These are phyloP conservation scores for Heliconius himera DNA, from an alignment of 1,140 invertebrate species.

Conservation along the genomic window DNA sequence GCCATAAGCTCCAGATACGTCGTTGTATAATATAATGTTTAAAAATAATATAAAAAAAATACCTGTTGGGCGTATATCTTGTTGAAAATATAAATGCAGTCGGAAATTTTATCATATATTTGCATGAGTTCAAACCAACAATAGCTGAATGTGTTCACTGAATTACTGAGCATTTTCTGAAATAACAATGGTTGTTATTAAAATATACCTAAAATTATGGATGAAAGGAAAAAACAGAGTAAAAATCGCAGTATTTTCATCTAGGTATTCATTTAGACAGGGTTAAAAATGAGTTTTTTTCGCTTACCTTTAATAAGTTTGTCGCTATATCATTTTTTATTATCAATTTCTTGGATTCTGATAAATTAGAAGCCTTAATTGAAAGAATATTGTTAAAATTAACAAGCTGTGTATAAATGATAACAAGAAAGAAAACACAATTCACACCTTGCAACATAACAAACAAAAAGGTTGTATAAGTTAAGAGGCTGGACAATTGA, in stretches of 20 bases:
- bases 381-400: constrained; percentile 50
- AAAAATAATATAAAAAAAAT: constrained; percentile 16
- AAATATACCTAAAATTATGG: neutral
- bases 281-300: neutral
- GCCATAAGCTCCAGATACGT: too few relatives aligned
- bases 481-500: constrained; percentile 43
- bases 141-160: constrained; percentile 36
- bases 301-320: constrained; percentile 49
- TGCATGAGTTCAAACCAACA: constrained; percentile 72
- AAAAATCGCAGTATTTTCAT: neutral
- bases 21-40: neutral
- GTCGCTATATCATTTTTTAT: constrained; percentile 39
- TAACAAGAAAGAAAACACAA: constrained; percentile 47
- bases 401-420: constrained; percentile 53
- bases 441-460: constrained; percentile 58
- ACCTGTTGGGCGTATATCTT: constrained; percentile 65
- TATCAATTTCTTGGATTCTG: constrained; percentile 34
- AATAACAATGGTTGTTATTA: constrained; percentile 38
- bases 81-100: constrained; percentile 60
- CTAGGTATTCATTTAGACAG: neutral
- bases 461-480: constrained; percentile 48
- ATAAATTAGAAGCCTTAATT: constrained; percentile 43
- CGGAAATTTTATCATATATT: constrained; percentile 68
- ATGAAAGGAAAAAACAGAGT: neutral
- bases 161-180: constrained; percentile 49